Evolutionary conservation across 1,140 invertebrate genomes (phyloP).

Genomic region (Drosophila malerkotliana): DNA sequence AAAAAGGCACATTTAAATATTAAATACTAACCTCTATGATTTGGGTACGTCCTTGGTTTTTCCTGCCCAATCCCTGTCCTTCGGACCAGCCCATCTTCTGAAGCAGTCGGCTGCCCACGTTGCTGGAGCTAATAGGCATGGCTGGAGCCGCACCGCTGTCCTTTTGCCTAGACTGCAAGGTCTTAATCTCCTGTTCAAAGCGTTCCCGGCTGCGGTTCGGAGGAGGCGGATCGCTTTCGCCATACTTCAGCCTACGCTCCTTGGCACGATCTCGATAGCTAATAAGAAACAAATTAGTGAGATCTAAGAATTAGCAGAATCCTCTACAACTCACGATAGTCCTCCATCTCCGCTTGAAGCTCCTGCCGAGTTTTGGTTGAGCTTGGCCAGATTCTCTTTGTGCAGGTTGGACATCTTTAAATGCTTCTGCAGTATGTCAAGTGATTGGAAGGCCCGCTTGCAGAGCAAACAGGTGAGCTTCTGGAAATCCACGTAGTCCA

Average conservation of each 20-base stretch:
- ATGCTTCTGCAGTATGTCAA: constrained; percentile 95
- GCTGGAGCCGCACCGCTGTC: constrained; percentile 83
- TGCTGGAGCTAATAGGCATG: constrained; percentile 91
- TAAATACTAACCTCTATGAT: constrained; percentile 90
- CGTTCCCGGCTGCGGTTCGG: constrained; percentile 90
- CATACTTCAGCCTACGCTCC: constrained; percentile 97
- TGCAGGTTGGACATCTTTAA: constrained; percentile 97
- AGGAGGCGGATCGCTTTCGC: constrained; percentile 91
- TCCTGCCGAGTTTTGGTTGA: constrained; percentile 28
- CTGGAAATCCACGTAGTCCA: constrained; percentile 91
- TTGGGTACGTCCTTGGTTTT: constrained; percentile 95
- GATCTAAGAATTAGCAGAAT: not conserved
- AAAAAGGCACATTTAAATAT: too few species aligned
- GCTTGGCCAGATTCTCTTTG: constrained; percentile 92
- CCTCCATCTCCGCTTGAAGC: constrained; percentile 13
- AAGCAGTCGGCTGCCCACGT: constrained; percentile 96
- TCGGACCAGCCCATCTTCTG: constrained; percentile 99
- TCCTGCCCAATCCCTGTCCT: constrained; percentile 96
- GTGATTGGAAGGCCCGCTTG: constrained; percentile 96
- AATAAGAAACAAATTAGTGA: not conserved
- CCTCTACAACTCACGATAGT: constrained; percentile 45
- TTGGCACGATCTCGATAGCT: constrained; percentile 97
- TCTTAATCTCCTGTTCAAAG: constrained; percentile 85
- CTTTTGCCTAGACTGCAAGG: constrained; percentile 60
- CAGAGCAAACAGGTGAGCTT: constrained; percentile 98